Base-by-base conservation (phyloP, 2,113 vertebrate species). In the Nesogale talazaci region DNA sequence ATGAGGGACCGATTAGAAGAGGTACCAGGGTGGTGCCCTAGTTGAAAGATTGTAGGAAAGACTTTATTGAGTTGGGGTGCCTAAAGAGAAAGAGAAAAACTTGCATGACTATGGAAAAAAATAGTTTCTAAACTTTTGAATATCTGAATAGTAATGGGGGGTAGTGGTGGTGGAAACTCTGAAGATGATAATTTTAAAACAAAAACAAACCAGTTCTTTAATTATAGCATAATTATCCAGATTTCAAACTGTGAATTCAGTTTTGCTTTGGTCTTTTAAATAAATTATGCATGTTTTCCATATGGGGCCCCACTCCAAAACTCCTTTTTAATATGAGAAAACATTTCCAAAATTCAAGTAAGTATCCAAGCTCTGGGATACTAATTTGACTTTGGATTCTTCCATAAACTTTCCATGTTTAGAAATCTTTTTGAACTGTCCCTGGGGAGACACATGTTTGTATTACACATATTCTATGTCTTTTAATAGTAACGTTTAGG, bases 401-500 rank as follows among this genome's bases (percentile, higher is more conserved):
- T 96, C 69, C 95, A 96, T 75, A 96, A 97, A 96, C 92, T 96
- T 97, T 95, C 96, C 90, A 72, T 96, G 89, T 97, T 97, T 97
- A 97, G 95, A 95, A 96, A 90, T 92, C 1, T 95, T 96, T 98
- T 96, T 97, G 92, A 97, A 96, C 94, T 96, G 81, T 92, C 97
- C 92, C 85, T 89, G 89, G 94, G 96, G 95, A 97, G 91, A 95
- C 74, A 97, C 95, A 95, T 97, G 95, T 96, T 97, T 97, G 92
- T 83, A 95, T 95, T 97, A 95, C 81, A 95, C 93, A 96, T 93
- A 97, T 95, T 95, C 89, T 92, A 79, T 6, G 92, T 96, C 96
- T 97, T 97, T 96, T 97, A 97, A 97, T 95, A 98, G 94, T 52
- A 97, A 97, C 89, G 16, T 94, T 92, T 80, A 97, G 92, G 89